Evolutionary conservation across 2,797 vertebrate genomes (phyloP), one percentile per base, ranked within the genome.

Genomic region (Protonibea diacanthus): DNA sequence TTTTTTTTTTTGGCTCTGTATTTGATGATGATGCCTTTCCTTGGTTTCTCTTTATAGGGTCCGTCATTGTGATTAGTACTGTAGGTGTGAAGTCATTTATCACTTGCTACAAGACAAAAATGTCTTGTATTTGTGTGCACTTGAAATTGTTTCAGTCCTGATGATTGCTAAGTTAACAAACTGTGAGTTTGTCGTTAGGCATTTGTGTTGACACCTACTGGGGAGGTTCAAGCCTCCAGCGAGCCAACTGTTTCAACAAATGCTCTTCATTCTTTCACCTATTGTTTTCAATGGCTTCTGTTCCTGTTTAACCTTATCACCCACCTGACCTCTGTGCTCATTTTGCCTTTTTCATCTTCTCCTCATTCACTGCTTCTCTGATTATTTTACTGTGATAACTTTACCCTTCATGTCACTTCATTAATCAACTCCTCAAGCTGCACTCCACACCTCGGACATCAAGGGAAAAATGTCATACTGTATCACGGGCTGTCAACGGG

Each of bases 1-100:
- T 2, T 21, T 76, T 85, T 75, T 60, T 61, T 60, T 82, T 61
- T 64, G 60, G 38, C 13, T 73, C 49, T 38, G 49, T 73, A 5
- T 80, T 78, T 69, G 56, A 76, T 71, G 20, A 65, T 72, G 7
- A 65, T 51, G 33, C 51, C 42, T 66, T 72, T 53, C 18, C 27
- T 52, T 29, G 14, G 52, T 62, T 75, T 69, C 13, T 72, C 52
- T 58, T 71, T 18, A 47, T 71, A 23, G 18, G 51, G 33, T 72
- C 27, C 21, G 69, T 70, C 27, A 8, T 57, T 3, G 25, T 56
- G 66, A 81, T 62, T 47, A 51, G 2, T 48, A 29, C 15, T 67
- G 57, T 40, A 15, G 49, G 14, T 63, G 20, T 71, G 29, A 51
- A 33, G 71, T 15, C 5, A 40, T 67, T 38, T 12, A 18, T 78